Conservation (phyloP, 1,140 invertebrate species). For the Lineus longissimus region DNA sequence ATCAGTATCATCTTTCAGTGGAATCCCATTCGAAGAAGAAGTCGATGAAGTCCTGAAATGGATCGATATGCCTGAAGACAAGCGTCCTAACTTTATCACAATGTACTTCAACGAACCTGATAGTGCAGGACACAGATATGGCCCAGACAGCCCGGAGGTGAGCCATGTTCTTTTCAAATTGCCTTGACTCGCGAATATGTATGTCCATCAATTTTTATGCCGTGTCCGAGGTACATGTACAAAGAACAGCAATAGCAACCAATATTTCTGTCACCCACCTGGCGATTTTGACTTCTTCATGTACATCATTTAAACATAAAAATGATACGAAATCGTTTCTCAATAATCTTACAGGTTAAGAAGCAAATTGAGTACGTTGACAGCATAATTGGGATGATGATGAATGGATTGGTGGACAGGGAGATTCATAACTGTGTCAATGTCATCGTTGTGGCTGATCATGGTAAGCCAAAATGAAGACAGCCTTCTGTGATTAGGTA, state of each 20-base stretch:
- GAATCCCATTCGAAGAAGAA: slow-evolving; percentile 56
- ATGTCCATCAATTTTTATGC: too few species aligned
- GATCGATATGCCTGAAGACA: slow-evolving; percentile 50
- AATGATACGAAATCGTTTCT: too few species aligned
- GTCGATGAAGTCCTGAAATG: slow-evolving; percentile 65
- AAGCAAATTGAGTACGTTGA: slow-evolving; percentile 59
- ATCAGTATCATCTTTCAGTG: too few species aligned
- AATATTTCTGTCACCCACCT: too few species aligned
- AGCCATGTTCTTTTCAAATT: background rate
- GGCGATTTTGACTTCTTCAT: too few species aligned
- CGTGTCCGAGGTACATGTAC: too few species aligned
- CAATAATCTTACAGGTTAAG: slow-evolving; percentile 49
- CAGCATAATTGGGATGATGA: slow-evolving; percentile 59
- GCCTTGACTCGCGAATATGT: background rate
- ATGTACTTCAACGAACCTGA: slow-evolving; percentile 75
- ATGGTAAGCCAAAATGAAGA: slow-evolving; percentile 27
- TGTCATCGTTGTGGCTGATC: slow-evolving; percentile 41
- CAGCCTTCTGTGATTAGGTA: background rate
- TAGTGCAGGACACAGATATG: slow-evolving; percentile 53
- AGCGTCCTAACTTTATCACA: slow-evolving; percentile 50
- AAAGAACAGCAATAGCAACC: too few species aligned
- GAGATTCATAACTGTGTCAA: slow-evolving; percentile 51
- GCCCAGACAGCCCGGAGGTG: slow-evolving; percentile 33
- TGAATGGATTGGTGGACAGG: slow-evolving; percentile 56
- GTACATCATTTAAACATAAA: too few species aligned